Base-by-base conservation (phyloP, 2,888 invertebrate genomes). In the Mesorhabditis sp. region DNA sequence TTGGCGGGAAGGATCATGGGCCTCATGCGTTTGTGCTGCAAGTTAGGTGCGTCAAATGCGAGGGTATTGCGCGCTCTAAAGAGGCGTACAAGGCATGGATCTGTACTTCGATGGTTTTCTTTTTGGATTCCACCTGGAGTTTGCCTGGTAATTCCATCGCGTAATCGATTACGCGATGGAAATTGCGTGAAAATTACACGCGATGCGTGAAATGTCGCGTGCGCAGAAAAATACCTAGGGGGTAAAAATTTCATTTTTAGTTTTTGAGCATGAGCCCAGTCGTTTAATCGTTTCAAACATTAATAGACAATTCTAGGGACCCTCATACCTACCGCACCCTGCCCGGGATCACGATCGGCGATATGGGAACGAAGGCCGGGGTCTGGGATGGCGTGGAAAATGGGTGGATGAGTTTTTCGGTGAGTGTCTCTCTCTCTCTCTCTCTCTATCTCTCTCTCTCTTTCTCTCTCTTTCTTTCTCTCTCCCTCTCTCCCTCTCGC, bases 361-460 rank as follows among this genome's bases (percentile, higher is more conserved):
- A 96, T 86, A 90, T 96, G 88, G 96, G 96, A 0, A 92, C 92
- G 86, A 96, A 96, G 87, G 89, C 93, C 62, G 95, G 93, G 0
- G 76, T 70, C 15, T 89, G 94, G 6, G 93, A 95, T 87, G 95
- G 94, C 4, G 87, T 95, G 62, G 96, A 96, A 86, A 96, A 96
- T 88, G 96, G 96, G 7, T 81, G 81, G 81, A 74, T 80, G 74
- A 72, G 72, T 65, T 81, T 81, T 67, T 73, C 74, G 62, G 74
- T 74, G 65, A 6, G 58, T 71, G 45, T 62, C 58, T 42, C 65
- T 66, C 64, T 13, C 43, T 66, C 50, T 45, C 44, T 63, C 64
- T 15, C 2, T 28, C 28, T 28, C 28, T 28, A 1, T 28, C 28
- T 28, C 2, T 2, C 28, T 28, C 28, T 28, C 2, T 28, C 28